These are phyloP conservation scores for Ophthalmolycus amberensis DNA, from an alignment of 2,113 vertebrate species.

Conservation along the genomic window DNA sequence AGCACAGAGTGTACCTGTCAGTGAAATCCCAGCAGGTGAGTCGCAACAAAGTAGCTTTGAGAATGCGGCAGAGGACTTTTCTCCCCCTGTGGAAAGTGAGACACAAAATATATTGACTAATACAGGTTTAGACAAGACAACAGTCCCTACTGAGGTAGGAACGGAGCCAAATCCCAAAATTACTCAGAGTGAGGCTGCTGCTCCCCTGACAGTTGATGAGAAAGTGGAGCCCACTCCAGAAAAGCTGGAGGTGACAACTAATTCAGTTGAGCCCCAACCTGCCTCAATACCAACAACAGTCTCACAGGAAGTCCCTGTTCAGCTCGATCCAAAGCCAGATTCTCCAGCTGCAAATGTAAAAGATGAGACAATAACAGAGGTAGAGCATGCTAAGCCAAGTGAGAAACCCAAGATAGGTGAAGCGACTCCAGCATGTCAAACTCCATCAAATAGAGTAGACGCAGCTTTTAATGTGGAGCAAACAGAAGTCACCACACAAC, in stretches of 20 bases:
- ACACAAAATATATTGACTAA: conserved; percentile 35
- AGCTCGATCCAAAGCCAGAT: conserved; percentile 23
- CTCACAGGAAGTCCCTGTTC: conserved; percentile 30
- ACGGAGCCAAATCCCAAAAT: conserved; percentile 43
- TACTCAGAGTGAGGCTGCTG: conserved; percentile 38
- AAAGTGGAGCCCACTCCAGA: conserved; percentile 45
- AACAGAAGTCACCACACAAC: conserved; percentile 4
- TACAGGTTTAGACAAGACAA: conserved; percentile 56
- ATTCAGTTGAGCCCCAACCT: conserved; percentile 37
- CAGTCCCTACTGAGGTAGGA: conserved; percentile 39
- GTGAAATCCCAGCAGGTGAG: conserved; percentile 27
- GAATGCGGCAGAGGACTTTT: conserved; percentile 22
- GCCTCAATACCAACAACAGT: conserved; percentile 9
- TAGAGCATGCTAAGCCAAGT: not conserved
- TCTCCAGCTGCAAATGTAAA: conserved; percentile 30
- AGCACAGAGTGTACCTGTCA: conserved; percentile 29
- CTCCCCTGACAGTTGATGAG: conserved; percentile 37
- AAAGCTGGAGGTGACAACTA: conserved; percentile 48
- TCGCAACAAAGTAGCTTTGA: conserved; percentile 34
- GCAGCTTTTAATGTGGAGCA: not conserved
- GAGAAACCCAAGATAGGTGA: conserved; percentile 39
- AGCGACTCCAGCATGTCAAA: conserved; percentile 10
- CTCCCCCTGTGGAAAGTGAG: conserved; percentile 41
- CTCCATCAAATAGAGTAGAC: not conserved
- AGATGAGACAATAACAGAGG: conserved; percentile 10